These are phyloP conservation scores for Malacoctenus gilli DNA, from an alignment of 2,797 vertebrate genomes.

Conservation along the genomic window DNA sequence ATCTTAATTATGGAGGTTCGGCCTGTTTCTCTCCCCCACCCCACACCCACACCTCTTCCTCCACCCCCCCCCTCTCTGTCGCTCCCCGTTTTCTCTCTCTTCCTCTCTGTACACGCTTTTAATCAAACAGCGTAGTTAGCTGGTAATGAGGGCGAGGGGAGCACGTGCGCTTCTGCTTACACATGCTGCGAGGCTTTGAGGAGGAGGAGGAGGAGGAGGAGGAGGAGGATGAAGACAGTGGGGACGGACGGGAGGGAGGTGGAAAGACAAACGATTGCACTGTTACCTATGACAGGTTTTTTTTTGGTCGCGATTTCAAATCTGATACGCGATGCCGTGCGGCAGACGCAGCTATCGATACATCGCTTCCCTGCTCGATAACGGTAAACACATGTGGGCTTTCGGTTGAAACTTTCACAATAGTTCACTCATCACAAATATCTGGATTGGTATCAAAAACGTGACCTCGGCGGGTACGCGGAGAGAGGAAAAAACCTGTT, in stretches of 20 bases:
- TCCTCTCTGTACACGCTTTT: slow-evolving; percentile 76
- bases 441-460: too few relatives aligned
- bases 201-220: slow-evolving; percentile 56
- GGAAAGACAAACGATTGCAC: slow-evolving; percentile 51
- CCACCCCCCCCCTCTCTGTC: slow-evolving; percentile 39
- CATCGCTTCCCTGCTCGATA: too few relatives aligned
- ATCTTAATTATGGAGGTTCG: slow-evolving; percentile 87
- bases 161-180: slow-evolving; percentile 73
- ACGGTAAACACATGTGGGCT: too few relatives aligned
- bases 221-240: slow-evolving; percentile 39
- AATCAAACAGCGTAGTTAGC: slow-evolving; percentile 85
- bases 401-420: too few relatives aligned
- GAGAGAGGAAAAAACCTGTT: too few relatives aligned
- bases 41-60: slow-evolving; percentile 55
- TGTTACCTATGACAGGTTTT: slow-evolving; percentile 59
- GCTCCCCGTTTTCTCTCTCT: slow-evolving; percentile 53
- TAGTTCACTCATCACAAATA: too few relatives aligned
- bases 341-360: too few relatives aligned
- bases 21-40: slow-evolving; percentile 62
- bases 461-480: too few relatives aligned
- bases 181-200: slow-evolving; percentile 73
- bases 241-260: slow-evolving; percentile 48
- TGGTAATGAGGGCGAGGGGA: slow-evolving; percentile 80
- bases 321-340: too few relatives aligned
- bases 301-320: too few relatives aligned